Conservation (phyloP, 2,888 invertebrate species). For the Dichetophora obliterata region DNA sequence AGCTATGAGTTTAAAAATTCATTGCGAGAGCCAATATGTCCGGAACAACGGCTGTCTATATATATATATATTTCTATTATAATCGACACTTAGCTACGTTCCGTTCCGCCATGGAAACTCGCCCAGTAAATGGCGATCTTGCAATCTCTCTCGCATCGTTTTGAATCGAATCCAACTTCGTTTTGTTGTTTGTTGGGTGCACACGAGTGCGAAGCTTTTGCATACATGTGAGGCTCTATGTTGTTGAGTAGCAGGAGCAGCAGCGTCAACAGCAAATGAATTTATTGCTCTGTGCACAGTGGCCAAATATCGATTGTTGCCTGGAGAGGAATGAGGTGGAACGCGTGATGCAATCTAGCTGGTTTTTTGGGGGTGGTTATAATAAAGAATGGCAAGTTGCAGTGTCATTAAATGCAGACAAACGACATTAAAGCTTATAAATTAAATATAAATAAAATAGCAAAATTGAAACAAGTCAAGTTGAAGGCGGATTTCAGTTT, state of each 20-base stretch:
- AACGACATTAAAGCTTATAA: not conserved
- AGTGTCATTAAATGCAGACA: not conserved
- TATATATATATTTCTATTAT: too few species aligned
- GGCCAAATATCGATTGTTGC: slow-evolving; percentile 3
- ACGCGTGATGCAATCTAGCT: not conserved
- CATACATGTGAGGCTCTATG: not conserved
- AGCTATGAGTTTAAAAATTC: too few species aligned
- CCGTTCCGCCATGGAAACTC: too few species aligned
- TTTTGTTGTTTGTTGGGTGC: too few species aligned
- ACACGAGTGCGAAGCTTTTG: not conserved
- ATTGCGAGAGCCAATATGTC: too few species aligned
- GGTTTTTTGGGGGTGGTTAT: not conserved
- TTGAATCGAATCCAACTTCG: too few species aligned
- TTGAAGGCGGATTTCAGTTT: not conserved
- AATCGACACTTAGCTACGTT: too few species aligned
- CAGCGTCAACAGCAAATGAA: slow-evolving; percentile 10
- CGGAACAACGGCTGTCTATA: too few species aligned
- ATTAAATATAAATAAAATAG: not conserved
- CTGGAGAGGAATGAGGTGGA: not conserved
- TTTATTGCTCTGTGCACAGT: slow-evolving; percentile 2
- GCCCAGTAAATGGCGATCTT: too few species aligned
- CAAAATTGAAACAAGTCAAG: not conserved
- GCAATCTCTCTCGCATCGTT: too few species aligned
- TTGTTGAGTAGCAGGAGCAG: not conserved
- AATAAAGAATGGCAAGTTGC: not conserved